Evolutionary conservation across 2,113 vertebrate species (phyloP).

Genomic region (Leptobrachium leishanense): DNA sequence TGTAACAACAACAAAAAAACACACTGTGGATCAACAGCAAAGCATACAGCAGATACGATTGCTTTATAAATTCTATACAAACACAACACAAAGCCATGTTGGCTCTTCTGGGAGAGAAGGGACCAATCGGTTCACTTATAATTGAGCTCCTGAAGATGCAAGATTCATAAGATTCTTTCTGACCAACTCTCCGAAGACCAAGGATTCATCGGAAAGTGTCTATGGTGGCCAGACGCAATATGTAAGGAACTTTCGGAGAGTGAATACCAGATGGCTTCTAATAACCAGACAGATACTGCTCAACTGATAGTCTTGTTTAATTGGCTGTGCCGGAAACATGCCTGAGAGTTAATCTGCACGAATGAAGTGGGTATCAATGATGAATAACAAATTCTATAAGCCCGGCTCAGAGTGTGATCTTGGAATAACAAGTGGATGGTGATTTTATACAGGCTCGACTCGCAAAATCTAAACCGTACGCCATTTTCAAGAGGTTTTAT

Average conservation of each 20-base stretch:
- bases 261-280: background rate
- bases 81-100: slow-evolving; percentile 5
- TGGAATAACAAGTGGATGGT: background rate
- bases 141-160: background rate
- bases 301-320: background rate
- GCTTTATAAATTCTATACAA: slow-evolving; percentile 14
- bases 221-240: background rate
- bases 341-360: background rate
- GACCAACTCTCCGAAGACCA: background rate
- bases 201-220: background rate
- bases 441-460: too few relatives aligned
- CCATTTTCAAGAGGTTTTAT: too few relatives aligned
- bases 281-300: background rate
- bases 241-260: background rate
- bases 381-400: background rate
- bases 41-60: background rate
- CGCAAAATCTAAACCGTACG: too few relatives aligned
- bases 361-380: background rate
- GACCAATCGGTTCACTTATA: background rate
- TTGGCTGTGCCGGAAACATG: background rate
- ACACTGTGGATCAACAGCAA: background rate
- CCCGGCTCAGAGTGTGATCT: background rate
- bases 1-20: background rate
- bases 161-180: slow-evolving; percentile 6
- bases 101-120: background rate